phyloP scores from a whole-genome alignment of 2,797 vertebrate genomes.

The Eptatretus atami region DNA sequence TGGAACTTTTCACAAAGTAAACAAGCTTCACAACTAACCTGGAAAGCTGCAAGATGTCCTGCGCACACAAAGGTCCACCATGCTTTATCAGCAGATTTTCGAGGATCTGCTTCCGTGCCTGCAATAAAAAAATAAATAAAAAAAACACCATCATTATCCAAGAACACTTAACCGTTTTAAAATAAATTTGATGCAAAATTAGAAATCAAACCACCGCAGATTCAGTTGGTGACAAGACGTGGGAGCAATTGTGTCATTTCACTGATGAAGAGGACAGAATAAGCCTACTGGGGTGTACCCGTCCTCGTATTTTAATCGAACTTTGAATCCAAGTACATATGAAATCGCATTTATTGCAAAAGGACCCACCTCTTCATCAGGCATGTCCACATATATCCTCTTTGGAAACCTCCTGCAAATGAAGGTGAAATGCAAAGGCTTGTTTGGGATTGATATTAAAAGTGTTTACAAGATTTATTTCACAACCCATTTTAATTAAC shows the following conservation, averaged over 20 bases:
- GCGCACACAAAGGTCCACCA: constrained; percentile 39
- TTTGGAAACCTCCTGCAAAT: constrained; percentile 51
- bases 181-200: background rate
- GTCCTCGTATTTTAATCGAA: background rate
- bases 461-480: background rate
- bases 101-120: constrained; percentile 48
- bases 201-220: background rate
- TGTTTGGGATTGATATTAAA: background rate
- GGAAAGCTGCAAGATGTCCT: constrained; percentile 37
- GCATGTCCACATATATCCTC: constrained; percentile 64
- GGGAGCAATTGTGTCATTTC: background rate
- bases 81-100: constrained; percentile 75
- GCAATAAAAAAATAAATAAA: constrained; percentile 11
- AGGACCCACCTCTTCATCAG: constrained; percentile 39
- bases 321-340: background rate
- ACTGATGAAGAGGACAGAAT: background rate
- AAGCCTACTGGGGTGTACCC: background rate
- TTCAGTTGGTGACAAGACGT: background rate
- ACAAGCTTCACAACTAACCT: constrained; percentile 25
- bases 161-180: background rate
- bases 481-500: too few species aligned
- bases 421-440: background rate
- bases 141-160: background rate
- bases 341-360: background rate
- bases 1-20: too few species aligned